Percentiles rank a stretch among this genome's conserved stretches.
Conservation (phyloP, 2,888 invertebrate species). For the Trachelus tabidus region DNA sequence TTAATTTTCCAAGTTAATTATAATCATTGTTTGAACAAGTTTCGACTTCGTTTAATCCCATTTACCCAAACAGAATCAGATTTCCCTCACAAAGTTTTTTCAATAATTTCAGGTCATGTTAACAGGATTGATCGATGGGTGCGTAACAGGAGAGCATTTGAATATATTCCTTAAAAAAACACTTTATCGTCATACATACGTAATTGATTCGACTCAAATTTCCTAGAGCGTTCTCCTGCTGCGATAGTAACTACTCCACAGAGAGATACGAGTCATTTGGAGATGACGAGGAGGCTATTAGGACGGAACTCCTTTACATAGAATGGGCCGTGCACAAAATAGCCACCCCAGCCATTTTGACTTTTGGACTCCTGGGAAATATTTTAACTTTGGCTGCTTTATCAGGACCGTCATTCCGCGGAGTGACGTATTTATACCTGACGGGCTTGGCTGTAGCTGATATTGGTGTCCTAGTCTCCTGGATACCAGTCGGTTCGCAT, state of each 20-base stretch:
- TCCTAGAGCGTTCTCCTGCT: slow-evolving; percentile 10
- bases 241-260: slow-evolving; percentile 14
- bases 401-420: slow-evolving; percentile 64
- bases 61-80: background rate
- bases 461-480: slow-evolving; percentile 65
- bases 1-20: background rate
- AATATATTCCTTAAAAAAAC: background rate
- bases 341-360: slow-evolving; percentile 64
- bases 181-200: background rate
- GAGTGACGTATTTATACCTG: slow-evolving; percentile 66
- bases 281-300: slow-evolving; percentile 3
- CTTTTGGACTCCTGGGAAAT: slow-evolving; percentile 66
- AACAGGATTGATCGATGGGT: slow-evolving; percentile 18
- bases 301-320: slow-evolving; percentile 7
- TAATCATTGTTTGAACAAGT: background rate
- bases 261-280: slow-evolving; percentile 4
- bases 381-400: slow-evolving; percentile 66
- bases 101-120: slow-evolving; percentile 16
- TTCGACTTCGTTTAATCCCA: background rate
- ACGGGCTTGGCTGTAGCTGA: slow-evolving; percentile 64
- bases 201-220: background rate
- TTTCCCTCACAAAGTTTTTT: background rate
- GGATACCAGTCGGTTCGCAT: slow-evolving; percentile 44
- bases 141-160: background rate
- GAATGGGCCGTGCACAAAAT: slow-evolving; percentile 36